Base-by-base conservation (phyloP, 2,113 vertebrate genomes). In the Raja brachyura region DNA sequence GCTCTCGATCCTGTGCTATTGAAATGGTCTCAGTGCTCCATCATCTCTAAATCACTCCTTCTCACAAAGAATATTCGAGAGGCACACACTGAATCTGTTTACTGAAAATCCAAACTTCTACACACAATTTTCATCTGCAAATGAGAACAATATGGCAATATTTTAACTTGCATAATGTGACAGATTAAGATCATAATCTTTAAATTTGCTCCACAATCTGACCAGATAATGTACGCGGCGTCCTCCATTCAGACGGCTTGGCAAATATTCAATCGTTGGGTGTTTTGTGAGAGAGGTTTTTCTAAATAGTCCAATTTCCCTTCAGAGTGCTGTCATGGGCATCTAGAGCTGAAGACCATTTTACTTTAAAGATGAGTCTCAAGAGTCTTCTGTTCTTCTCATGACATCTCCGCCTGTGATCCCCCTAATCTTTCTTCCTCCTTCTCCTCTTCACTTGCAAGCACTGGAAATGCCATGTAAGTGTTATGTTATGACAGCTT, bases 391-490 rank as follows among this genome's bases (percentile, higher is more conserved):
- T 85, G 22, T 25, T 85, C 25, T 61, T 86, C 83, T 86, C 5
- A 6, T 88, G 83, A 16, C n/a, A 88, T 31, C 83, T 88, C 5
- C 0, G n/a, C n/a, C 83, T 88, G 59, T 88, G 83, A 88, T 88
- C 28, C 28, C 0, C 63, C 0, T 31, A 31, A 88, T 88, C 59
- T 20, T 63, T 88, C 59, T 63, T 66, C 63, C 63, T 11, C 83
- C 39, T 5, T 63, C 59, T 88, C 59, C 4, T 8, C 5, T 88
- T 88, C 83, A 31, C 56, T n/a, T 86, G n/a, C 25, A 86, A 63
- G 10, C 11, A 88, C 6, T 88, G n/a, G 83, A 88, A 88, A 31
- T 63, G 9, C 59, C 59, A 88, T 63, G 59, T 63, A n/a, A 86
- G 56, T n/a, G 28, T 88, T 66, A 63, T 88, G 59, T 66, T 63